These are phyloP conservation scores for Sebastes variabilis DNA, from an alignment of 2,797 vertebrate species.

Conservation along the genomic window DNA sequence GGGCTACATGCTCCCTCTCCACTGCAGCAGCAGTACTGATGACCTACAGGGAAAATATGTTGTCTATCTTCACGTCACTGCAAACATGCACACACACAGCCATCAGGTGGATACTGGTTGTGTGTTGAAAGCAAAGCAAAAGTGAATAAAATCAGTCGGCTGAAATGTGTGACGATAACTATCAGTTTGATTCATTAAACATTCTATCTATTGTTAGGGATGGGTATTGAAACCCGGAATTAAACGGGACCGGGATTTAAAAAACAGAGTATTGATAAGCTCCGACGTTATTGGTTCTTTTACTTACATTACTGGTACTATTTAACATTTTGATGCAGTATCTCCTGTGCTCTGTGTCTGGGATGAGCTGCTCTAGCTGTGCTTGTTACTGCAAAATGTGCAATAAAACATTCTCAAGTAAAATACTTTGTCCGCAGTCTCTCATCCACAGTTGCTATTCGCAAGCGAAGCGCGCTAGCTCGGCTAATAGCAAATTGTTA, in stretches of 20 bases:
- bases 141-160: background rate
- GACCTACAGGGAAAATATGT: slow-evolving; percentile 51
- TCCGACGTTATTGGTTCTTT: background rate
- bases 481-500: too few species aligned
- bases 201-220: background rate
- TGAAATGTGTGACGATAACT: background rate
- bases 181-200: background rate
- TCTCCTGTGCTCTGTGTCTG: background rate
- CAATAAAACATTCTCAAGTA: too few species aligned
- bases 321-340: background rate
- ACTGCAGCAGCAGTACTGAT: slow-evolving; percentile 25
- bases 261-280: background rate
- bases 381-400: too few species aligned
- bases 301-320: background rate
- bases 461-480: too few species aligned
- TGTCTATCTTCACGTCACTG: slow-evolving; percentile 35
- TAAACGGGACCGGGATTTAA: background rate
- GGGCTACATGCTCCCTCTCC: slow-evolving; percentile 26
- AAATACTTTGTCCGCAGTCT: too few species aligned
- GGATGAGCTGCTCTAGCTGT: background rate
- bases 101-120: slow-evolving; percentile 48
- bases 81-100: slow-evolving; percentile 48
- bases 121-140: background rate
- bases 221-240: background rate
- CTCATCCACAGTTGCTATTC: too few species aligned